Base-by-base conservation (phyloP, 35 echinoderm and acorn worm species). In the Patiria miniata region DNA sequence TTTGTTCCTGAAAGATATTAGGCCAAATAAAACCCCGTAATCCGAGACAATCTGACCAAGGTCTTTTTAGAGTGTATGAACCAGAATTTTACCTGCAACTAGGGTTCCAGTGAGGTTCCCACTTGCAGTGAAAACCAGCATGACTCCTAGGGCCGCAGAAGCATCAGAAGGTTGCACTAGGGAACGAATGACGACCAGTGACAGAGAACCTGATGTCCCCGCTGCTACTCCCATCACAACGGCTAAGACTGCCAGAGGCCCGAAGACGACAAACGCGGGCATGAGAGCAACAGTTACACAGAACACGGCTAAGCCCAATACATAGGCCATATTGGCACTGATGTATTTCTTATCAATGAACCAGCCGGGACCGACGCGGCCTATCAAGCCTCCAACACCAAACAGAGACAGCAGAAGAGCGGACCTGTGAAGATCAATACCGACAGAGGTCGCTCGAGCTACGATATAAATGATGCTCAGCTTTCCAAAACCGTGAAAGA, bases 331-430 rank as follows among this genome's bases (percentile, higher is more conserved):
- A 18, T 73, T 23, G 7, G 65, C 65, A 2, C 19, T 73, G 65
- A 73, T 30, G 65, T 73, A 73, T 73, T 73, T 22, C 65, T 30
- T 73, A 30, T 73, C 65, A 9, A 73, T 73, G 29, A 73, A 73
- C 65, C 65, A 73, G 2, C 65, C 65, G 30, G 21, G 65, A 0
- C 26, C 29, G 65, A 73, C 21, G 14, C 65, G 26, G 34, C 26
- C 65, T 2, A 73, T 5, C 10, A 34, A 14, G 65, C 65, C 29
- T 4, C 65, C 65, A 36, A 23, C 65, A 9, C 65, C 65, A 32
- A 73, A 6, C 4, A 47, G 42, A 47, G 42, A 47, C 42, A 47
- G 42, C 4, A 47, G 42, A 47, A 47, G 42, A 4, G 42, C 4
- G 4, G 42, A 4, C 12, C 42, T 47, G 4, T 47, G 4, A 4